phyloP scores from a whole-genome alignment of 2,797 vertebrate genomes.

The Dicrostonyx torquatus region DNA sequence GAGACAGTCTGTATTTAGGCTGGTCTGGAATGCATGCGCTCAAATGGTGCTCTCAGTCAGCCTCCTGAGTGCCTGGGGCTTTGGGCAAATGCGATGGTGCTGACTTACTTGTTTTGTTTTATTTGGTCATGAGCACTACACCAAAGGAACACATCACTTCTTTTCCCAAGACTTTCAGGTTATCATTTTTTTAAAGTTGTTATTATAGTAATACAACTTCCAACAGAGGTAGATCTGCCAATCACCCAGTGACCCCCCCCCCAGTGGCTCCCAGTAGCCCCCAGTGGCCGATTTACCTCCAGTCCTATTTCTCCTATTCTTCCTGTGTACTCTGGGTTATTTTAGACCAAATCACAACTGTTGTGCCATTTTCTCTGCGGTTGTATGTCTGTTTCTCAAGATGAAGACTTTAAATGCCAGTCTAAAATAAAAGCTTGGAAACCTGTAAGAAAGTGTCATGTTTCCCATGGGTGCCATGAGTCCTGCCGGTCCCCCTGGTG shows the following conservation, averaged over 20 bases:
- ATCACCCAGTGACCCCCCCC: not conserved
- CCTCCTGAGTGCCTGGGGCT: not conserved
- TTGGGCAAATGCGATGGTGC: no score
- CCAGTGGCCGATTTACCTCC: not conserved
- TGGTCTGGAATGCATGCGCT: not conserved
- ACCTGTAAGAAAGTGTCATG: constrained; percentile 67
- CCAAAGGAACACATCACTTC: not conserved
- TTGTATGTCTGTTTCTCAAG: constrained; percentile 77
- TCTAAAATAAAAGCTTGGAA: constrained; percentile 80
- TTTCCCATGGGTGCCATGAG: not conserved
- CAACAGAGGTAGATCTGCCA: not conserved
- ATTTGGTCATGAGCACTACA: not conserved
- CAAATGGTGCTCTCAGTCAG: not conserved
- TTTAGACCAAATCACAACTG: constrained; percentile 1
- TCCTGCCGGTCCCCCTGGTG: not conserved
- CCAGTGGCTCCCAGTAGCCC: not conserved
- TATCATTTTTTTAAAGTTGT: constrained; percentile 61
- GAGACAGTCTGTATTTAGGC: not conserved
- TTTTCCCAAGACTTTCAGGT: constrained; percentile 62
- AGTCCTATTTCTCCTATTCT: not conserved
- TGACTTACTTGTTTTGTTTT: not conserved
- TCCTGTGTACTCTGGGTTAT: not conserved
- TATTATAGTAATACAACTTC: not conserved
- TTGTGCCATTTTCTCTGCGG: not conserved
- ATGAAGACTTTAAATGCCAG: constrained; percentile 80